Evolutionary conservation across 2,888 invertebrate species (phyloP).

Genomic region (Branchipolynoe longqiensis): DNA sequence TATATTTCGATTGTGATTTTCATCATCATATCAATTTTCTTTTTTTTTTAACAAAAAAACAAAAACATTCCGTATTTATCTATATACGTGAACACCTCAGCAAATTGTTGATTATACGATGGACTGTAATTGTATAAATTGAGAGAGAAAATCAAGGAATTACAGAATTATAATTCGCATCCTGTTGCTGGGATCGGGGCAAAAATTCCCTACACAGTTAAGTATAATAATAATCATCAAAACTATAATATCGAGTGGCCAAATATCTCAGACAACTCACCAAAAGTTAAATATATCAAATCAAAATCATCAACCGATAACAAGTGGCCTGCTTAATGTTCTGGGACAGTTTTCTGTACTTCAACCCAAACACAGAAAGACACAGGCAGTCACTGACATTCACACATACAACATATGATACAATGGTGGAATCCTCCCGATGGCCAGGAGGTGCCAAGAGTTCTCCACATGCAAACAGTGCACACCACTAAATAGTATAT

Average conservation of each 20-base stretch:
- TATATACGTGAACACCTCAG: conserved; percentile 25
- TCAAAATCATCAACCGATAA: conserved; percentile 38
- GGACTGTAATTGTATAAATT: conserved; percentile 29
- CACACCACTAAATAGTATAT: conserved; percentile 36
- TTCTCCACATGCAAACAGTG: background rate
- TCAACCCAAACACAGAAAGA: background rate
- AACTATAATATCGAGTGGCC: background rate
- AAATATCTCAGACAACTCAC: background rate
- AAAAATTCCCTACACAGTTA: conserved; percentile 47
- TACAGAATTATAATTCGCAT: conserved; percentile 28
- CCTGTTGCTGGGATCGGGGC: conserved; percentile 27
- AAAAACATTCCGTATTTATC: conserved; percentile 13
- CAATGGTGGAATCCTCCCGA: conserved; percentile 26
- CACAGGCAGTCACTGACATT: background rate
- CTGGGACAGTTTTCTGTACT: conserved; percentile 39
- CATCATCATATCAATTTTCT: background rate
- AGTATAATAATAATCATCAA: conserved; percentile 38
- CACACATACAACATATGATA: conserved; percentile 12
- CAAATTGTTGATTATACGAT: conserved; percentile 30
- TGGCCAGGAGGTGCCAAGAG: too few species aligned
- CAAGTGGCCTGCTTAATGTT: background rate
- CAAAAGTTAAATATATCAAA: conserved; percentile 41
- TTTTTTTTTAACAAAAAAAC: too few species aligned
- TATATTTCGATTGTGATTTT: background rate
- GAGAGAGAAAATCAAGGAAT: conserved; percentile 24